phyloP scores from a whole-genome alignment of 53 echinoderm and acorn worm genomes.

The Crossaster papposus region DNA sequence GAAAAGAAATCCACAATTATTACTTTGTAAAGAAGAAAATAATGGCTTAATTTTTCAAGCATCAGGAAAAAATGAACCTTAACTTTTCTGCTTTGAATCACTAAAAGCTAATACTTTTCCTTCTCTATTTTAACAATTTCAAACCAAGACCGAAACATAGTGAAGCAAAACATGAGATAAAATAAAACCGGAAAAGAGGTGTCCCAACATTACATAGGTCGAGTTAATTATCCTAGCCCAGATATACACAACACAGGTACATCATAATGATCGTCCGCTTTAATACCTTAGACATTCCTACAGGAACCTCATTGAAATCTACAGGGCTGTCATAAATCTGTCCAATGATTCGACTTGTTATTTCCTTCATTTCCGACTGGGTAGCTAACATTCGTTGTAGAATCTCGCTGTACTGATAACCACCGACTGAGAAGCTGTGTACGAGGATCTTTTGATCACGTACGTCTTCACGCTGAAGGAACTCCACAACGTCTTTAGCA shows the following conservation, averaged over 20 bases:
- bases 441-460: conserved; percentile 78
- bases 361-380: conserved; percentile 63
- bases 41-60: too few relatives aligned
- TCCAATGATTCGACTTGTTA: conserved; percentile 79
- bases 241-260: too few relatives aligned
- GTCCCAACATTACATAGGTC: too few relatives aligned
- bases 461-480: conserved; percentile 73
- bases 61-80: too few relatives aligned
- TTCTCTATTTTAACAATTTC: neutral
- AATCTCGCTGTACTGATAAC: conserved; percentile 88
- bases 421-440: conserved; percentile 92
- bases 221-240: too few relatives aligned
- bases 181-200: too few relatives aligned
- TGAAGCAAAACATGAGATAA: neutral
- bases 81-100: too few relatives aligned
- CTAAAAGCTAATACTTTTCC: too few relatives aligned
- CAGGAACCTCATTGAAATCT: conserved; percentile 75
- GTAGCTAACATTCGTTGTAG: conserved; percentile 71
- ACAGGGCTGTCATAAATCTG: conserved; percentile 96
- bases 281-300: conserved; percentile 67
- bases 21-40: too few relatives aligned
- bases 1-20: conserved; percentile 1
- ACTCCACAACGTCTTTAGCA: conserved; percentile 81
- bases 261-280: neutral
- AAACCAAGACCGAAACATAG: neutral